Conservation (phyloP, 2,888 invertebrate genomes). For the Drosophila cyrtoloma region DNA sequence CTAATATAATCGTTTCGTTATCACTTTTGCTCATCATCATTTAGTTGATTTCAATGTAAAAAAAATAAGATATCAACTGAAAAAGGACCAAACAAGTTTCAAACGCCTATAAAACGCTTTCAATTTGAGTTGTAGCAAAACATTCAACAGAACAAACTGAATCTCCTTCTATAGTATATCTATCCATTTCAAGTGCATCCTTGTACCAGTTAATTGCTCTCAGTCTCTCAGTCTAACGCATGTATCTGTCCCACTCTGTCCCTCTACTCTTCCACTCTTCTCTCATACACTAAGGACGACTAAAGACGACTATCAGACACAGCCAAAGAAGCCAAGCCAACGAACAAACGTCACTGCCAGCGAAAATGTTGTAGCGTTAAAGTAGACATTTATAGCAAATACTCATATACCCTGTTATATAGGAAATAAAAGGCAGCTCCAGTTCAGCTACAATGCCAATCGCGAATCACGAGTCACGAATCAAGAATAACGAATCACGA, state of each 20-base stretch:
- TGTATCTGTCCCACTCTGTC: conserved; percentile 2
- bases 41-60: conserved; percentile 19
- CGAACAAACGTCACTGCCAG: conserved; percentile 69
- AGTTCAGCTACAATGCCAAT: conserved; percentile 46
- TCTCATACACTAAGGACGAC: conserved; percentile 17
- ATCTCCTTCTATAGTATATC: neutral
- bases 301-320: conserved; percentile 37
- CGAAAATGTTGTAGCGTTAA: conserved; percentile 38
- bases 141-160: conserved; percentile 5
- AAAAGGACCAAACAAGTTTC: conserved; percentile 54
- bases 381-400: conserved; percentile 15
- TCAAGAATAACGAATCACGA: neutral
- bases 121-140: conserved; percentile 12
- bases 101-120: conserved; percentile 39
- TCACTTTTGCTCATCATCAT: conserved; percentile 9
- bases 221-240: neutral
- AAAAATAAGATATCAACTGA: conserved; percentile 30
- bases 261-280: neutral
- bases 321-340: conserved; percentile 68
- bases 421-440: conserved; percentile 1
- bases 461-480: conserved; percentile 16
- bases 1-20: conserved; percentile 9
- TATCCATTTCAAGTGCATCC: neutral
- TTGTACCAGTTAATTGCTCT: neutral
- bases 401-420: conserved; percentile 19